These are phyloP conservation scores for Nemoura dubitans DNA, from an alignment of 2,888 invertebrate genomes.

Conservation along the genomic window DNA sequence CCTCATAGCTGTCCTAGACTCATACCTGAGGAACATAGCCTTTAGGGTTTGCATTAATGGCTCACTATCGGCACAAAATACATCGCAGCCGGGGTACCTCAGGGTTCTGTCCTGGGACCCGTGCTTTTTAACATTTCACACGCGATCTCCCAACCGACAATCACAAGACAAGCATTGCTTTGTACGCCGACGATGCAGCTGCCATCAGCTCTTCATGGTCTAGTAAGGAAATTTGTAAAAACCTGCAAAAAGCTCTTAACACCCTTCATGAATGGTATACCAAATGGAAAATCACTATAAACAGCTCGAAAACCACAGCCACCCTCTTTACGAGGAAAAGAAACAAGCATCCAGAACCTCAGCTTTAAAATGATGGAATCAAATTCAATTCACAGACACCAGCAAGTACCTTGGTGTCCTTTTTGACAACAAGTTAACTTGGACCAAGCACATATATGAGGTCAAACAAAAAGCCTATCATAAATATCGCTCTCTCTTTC, in stretches of 20 bases:
- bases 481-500: neutral
- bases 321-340: no score
- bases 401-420: slow-evolving; percentile 29
- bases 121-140: slow-evolving; percentile 29
- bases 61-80: neutral
- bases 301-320: no score
- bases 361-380: neutral
- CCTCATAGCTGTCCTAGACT: neutral
- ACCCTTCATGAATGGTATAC: neutral
- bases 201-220: neutral
- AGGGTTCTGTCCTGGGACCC: slow-evolving; percentile 38
- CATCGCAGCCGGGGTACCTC: slow-evolving; percentile 36
- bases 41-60: neutral
- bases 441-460: neutral
- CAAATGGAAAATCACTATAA: slow-evolving; percentile 32
- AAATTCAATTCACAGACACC: neutral
- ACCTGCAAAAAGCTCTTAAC: slow-evolving; percentile 15
- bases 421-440: slow-evolving; percentile 14
- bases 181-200: slow-evolving; percentile 20
- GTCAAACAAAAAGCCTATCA: neutral
- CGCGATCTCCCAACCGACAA: slow-evolving; percentile 17
- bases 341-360: neutral
- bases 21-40: neutral
- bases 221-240: neutral
- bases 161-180: neutral